A percentile compares a stretch with the other conserved stretches of the same genome.
Evolutionary conservation across 2,113 vertebrate genomes (phyloP).

Genomic region (Malurus elegans): DNA sequence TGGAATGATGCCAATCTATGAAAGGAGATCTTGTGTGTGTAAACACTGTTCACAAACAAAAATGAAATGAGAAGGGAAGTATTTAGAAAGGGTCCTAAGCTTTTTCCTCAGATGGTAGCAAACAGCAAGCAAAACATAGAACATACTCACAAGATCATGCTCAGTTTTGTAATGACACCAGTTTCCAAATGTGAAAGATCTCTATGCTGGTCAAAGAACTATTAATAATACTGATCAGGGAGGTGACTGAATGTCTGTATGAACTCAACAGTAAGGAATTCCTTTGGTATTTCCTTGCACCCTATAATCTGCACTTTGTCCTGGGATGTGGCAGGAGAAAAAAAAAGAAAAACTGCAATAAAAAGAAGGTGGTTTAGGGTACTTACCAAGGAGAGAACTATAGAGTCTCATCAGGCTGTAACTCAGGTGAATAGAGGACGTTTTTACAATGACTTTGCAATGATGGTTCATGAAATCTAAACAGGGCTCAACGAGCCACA

Average conservation of each 20-base stretch:
- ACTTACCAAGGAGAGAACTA: slow-evolving; percentile 84
- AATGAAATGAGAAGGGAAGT: neutral
- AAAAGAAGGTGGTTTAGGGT: neutral
- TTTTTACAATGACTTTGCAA: slow-evolving; percentile 83
- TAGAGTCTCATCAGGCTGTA: slow-evolving; percentile 86
- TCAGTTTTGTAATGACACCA: neutral
- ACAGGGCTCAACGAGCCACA: slow-evolving; percentile 88
- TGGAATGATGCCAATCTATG: neutral
- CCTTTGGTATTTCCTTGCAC: neutral
- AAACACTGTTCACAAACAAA: neutral
- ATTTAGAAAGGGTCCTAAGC: neutral
- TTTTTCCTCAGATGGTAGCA: neutral
- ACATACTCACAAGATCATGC: neutral
- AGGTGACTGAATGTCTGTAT: neutral
- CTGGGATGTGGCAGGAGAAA: neutral
- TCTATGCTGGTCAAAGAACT: neutral
- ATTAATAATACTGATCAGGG: neutral
- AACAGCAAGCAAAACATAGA: neutral
- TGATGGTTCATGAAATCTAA: slow-evolving; percentile 81
- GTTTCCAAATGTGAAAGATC: neutral
- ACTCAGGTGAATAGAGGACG: slow-evolving; percentile 83
- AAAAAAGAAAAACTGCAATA: neutral
- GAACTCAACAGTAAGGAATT: neutral
- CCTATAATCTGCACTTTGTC: neutral
- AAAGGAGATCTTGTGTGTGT: neutral